Percentiles rank a stretch among this genome's conserved stretches.
phyloP scores from a whole-genome alignment of 2,113 vertebrate genomes.

The Agelaius phoeniceus region DNA sequence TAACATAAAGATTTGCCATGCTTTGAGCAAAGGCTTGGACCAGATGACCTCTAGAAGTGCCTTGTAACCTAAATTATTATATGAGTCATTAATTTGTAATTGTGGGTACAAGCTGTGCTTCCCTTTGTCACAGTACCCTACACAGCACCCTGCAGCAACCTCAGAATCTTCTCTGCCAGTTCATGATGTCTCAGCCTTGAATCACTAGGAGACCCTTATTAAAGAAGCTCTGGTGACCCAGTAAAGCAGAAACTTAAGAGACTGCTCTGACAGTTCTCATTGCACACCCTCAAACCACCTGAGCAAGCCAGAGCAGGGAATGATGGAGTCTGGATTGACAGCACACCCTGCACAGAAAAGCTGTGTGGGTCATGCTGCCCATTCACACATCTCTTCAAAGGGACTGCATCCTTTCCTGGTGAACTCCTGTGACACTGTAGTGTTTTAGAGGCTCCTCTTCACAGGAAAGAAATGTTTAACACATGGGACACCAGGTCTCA shows the following conservation, averaged over 20 bases:
- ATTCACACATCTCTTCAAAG: neutral
- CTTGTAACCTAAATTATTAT: conserved; percentile 4
- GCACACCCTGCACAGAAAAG: neutral
- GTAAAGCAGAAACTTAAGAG: neutral
- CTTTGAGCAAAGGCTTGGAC: neutral
- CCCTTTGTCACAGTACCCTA: neutral
- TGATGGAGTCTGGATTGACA: neutral
- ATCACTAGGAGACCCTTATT: neutral
- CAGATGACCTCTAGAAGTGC: neutral
- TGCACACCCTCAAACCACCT: neutral
- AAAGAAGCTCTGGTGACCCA: neutral
- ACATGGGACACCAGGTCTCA: neutral
- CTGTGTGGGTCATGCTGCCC: neutral
- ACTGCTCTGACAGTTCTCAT: neutral
- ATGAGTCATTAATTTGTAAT: neutral
- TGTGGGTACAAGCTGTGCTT: neutral
- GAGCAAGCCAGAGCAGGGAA: neutral
- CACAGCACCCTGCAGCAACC: neutral
- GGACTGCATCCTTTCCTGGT: neutral
- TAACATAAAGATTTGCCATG: neutral
- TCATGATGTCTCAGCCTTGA: neutral
- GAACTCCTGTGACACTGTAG: neutral
- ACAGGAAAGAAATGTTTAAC: neutral
- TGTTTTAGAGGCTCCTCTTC: neutral
- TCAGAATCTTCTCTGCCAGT: neutral